Conservation (phyloP, 2,113 vertebrate species). For the Columba livia region DNA sequence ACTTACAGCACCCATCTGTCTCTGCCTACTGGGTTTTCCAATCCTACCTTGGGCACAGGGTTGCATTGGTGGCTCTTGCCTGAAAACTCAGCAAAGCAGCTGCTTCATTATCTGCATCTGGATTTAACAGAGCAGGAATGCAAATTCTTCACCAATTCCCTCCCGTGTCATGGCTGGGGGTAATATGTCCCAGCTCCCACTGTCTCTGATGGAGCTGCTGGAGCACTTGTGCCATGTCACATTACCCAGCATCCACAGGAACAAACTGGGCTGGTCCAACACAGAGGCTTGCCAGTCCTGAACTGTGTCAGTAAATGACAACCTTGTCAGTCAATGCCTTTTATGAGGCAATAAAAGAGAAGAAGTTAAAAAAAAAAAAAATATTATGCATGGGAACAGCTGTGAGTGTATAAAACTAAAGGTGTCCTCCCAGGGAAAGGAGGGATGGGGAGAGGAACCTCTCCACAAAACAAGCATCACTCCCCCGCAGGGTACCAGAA, state of each 20-base stretch:
- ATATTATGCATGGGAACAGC: background rate
- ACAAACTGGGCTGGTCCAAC: background rate
- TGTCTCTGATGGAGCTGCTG: background rate
- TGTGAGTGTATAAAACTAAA: background rate
- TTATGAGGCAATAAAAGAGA: background rate
- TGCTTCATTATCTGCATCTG: fast-evolving
- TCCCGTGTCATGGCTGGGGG: background rate
- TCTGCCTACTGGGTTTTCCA: background rate
- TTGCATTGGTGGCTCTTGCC: background rate
- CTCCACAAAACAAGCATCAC: background rate
- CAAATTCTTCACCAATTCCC: background rate
- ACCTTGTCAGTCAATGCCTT: background rate
- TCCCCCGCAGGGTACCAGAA: background rate
- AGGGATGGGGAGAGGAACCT: background rate
- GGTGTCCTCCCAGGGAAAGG: background rate
- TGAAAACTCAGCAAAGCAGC: background rate
- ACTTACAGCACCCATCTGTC: background rate
- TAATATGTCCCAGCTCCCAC: background rate
- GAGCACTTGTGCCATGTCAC: background rate
- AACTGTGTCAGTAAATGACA: background rate
- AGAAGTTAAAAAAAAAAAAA: background rate
- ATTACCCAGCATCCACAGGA: background rate
- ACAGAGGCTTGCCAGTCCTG: background rate
- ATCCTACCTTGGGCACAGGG: background rate
- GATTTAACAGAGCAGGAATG: background rate